Conservation (phyloP, 2,888 invertebrate species). For the Phoronis australis region DNA sequence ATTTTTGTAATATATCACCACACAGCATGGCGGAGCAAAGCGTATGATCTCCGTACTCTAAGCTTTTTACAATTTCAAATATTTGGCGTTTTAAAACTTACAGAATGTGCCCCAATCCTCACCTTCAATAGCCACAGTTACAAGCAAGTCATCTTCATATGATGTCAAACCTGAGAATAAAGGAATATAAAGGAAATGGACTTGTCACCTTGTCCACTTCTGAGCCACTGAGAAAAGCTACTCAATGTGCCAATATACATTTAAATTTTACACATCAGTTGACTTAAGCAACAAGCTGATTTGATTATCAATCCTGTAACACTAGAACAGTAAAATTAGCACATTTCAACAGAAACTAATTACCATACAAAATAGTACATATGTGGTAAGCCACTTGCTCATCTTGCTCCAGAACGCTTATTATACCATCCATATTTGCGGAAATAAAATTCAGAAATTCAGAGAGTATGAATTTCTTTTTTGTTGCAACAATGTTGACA, state of each 20-base stretch:
- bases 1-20: too few species aligned
- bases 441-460: conserved; percentile 15
- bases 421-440: conserved; percentile 13
- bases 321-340: too few species aligned
- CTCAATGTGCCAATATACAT: too few species aligned
- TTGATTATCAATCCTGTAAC: too few species aligned
- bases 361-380: conserved; percentile 19
- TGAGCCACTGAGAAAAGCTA: too few species aligned
- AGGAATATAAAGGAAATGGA: not conserved
- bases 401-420: conserved; percentile 18
- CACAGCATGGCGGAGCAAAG: too few species aligned
- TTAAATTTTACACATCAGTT: too few species aligned
- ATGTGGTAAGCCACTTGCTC: conserved; percentile 19
- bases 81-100: too few species aligned
- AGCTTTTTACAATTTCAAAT: too few species aligned
- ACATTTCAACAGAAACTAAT: not conserved
- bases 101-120: not conserved
- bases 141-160: conserved; percentile 1
- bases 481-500: conserved; percentile 11
- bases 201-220: not conserved
- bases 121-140: conserved; percentile 5
- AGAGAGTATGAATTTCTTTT: conserved; percentile 20
- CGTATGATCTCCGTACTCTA: too few species aligned
- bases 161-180: conserved; percentile 2
- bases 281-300: too few species aligned